A percentile compares a stretch with the other conserved stretches of the same genome.
Evolutionary conservation across 2,113 vertebrate species (phyloP).

Genomic region (Laticauda laticaudata): DNA sequence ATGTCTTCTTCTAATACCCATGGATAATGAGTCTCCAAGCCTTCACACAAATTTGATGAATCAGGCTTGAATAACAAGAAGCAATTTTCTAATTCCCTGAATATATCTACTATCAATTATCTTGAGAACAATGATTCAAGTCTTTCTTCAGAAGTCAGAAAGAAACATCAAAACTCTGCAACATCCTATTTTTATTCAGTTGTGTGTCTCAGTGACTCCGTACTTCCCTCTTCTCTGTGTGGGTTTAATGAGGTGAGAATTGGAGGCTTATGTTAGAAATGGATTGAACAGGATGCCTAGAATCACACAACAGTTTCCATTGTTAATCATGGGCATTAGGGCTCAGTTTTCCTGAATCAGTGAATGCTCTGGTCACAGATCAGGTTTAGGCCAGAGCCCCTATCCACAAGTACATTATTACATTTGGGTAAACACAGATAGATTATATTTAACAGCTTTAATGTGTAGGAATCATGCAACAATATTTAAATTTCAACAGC

Average conservation of each 20-base stretch:
- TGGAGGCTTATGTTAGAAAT: not conserved
- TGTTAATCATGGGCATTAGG: not conserved
- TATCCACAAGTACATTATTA: not conserved
- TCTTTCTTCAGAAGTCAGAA: not conserved
- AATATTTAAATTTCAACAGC: not conserved
- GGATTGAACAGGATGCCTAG: not conserved
- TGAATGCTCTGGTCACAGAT: not conserved
- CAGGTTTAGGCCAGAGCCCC: not conserved
- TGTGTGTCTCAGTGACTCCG: not conserved
- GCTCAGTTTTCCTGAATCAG: slow-evolving; percentile 1
- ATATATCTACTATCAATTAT: not conserved
- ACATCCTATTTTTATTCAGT: not conserved
- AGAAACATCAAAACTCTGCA: not conserved
- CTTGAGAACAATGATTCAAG: not conserved
- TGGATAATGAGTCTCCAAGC: not conserved
- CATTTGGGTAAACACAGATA: not conserved
- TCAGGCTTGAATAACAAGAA: not conserved
- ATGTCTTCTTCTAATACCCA: not conserved
- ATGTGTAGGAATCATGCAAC: not conserved
- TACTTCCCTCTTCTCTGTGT: not conserved
- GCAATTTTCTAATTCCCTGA: not conserved
- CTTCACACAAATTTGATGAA: not conserved
- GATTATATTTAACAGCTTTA: not conserved
- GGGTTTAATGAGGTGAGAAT: not conserved
- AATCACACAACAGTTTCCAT: not conserved